phyloP scores from a whole-genome alignment of 2,888 invertebrate genomes.

The Perithous albicinctus region DNA sequence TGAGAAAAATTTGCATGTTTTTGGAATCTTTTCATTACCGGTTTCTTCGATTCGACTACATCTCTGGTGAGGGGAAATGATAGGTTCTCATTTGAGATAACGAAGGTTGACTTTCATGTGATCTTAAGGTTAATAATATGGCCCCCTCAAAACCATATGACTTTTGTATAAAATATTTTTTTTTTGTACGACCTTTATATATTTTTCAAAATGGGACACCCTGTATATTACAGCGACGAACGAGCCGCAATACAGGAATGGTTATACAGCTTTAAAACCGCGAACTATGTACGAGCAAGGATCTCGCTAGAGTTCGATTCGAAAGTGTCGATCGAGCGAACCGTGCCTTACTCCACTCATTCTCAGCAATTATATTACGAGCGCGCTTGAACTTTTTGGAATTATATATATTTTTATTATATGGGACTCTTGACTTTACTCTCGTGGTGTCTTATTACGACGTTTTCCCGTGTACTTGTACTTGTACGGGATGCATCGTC shows the following conservation, averaged over 20 bases:
- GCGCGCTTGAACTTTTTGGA: constrained; percentile 50
- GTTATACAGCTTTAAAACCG: constrained; percentile 9
- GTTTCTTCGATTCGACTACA: too few species aligned
- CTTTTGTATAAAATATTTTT: too few species aligned
- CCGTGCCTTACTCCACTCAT: constrained; percentile 2
- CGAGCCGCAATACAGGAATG: constrained; percentile 5
- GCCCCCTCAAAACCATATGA: too few species aligned
- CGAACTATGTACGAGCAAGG: constrained; percentile 11
- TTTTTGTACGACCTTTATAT: too few species aligned
- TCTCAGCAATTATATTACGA: constrained; percentile 44
- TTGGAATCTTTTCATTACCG: too few species aligned
- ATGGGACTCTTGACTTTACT: background rate
- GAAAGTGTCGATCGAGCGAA: constrained; percentile 56
- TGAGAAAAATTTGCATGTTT: too few species aligned
- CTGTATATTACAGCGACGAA: background rate
- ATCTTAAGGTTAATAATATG: too few species aligned
- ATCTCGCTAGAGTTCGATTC: constrained; percentile 41
- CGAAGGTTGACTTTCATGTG: too few species aligned
- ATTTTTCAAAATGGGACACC: too few species aligned
- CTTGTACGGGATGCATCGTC: background rate
- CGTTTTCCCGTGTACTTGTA: constrained; percentile 21
- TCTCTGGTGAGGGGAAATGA: too few species aligned
- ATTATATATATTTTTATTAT: constrained; percentile 31
- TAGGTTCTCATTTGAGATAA: too few species aligned
- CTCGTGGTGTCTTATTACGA: constrained; percentile 3